Evolutionary conservation across 2,888 invertebrate genomes (phyloP), one percentile per base, ranked within the genome.

Genomic region (Rhagonycha lutea): DNA sequence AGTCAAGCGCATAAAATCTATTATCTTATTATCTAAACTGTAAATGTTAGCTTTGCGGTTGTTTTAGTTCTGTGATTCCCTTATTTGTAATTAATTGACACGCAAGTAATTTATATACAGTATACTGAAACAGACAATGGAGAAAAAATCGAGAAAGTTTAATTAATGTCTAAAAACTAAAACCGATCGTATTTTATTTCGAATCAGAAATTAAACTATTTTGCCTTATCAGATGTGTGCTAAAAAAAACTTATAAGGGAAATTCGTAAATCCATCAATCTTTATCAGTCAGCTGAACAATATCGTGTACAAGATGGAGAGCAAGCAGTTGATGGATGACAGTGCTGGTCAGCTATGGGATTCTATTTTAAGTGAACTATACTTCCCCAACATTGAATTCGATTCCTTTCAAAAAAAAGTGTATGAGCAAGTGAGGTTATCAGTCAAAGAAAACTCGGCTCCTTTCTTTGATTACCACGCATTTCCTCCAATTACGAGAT

Each of bases 251-350:
- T 32, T 68, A 63, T 29, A 73, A 73, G 62, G 68, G 70, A 73
- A 76, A 68, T 70, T 69, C 23, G 62, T 68, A 71, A 73, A 68
- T 73, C 61, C 73, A 76, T 76, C 76, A 76, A 76, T 76, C 76
- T 74, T 73, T 74, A 76, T 76, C 76, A 76, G 70, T 76, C 76
- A 73, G 68, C 32, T 63, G 32, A 73, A 69, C 32, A 63, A 69
- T 68, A 67, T 70, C 60, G 28, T 62, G 28, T 76, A 74, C 73
- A 74, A 24, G 73, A 69, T 69, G 29, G 65, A 69, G 69, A 76
- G 70, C 67, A 73, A 62, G n/a, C n/a, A n/a, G 69, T 76, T 73
- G 76, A 76, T 76, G 76, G 76, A 76, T 76, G 73, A 65, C 63
- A 26, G 67, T 69, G 29, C 62, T 70, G 76, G 76, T 73, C 76